Evolutionary conservation across 2,888 invertebrate species (phyloP), one percentile per base, ranked within the genome.

Genomic region (Ernsta delagoae): DNA sequence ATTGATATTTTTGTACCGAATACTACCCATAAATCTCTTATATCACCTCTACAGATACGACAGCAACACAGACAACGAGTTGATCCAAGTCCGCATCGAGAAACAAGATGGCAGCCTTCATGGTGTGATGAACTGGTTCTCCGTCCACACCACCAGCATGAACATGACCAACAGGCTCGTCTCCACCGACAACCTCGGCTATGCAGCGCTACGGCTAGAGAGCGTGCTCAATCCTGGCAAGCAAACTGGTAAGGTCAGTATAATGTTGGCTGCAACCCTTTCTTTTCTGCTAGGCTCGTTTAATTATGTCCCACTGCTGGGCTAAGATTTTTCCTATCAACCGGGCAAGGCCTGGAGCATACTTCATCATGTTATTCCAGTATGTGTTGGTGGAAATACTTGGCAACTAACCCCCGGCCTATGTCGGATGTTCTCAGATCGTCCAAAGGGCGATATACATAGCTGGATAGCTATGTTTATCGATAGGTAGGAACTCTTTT

Each of bases 121-220:
- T 62, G 98, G 97, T 0, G 95, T 96, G 59, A 94, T 98, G 74
- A 98, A 97, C 87, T 99, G 98, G 98, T 99, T 97, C 88, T 96
- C 99, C 0, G 98, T 99, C 0, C 99, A 99, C 84, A 96, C 98
- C 1, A 98, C 98, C 24, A 98, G 98, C 71, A 98, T 99, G 98
- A 99, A 99, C 89, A 98, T 98, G 83, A 98, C 98, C 31, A 99
- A 99, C 84, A 94, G 91, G 54, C 94, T 98, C 70, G 94, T 99
- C 4, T 97, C 97, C 0, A 97, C 97, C 3, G 99, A 99, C 86
- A 99, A 99, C 84, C 97, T 98, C 65, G 99, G 99, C 0, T 98
- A 97, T 77, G 98, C 98, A 0, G 95, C 98, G 0, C 83, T 98
- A 43, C 89, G 98, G 9, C 95, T 98, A 82, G 99, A 99, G 86